Evolutionary conservation across 2,888 invertebrate genomes (phyloP), one percentile per base, ranked within the genome.

Genomic region (Xanthorhoe spadicearia): DNA sequence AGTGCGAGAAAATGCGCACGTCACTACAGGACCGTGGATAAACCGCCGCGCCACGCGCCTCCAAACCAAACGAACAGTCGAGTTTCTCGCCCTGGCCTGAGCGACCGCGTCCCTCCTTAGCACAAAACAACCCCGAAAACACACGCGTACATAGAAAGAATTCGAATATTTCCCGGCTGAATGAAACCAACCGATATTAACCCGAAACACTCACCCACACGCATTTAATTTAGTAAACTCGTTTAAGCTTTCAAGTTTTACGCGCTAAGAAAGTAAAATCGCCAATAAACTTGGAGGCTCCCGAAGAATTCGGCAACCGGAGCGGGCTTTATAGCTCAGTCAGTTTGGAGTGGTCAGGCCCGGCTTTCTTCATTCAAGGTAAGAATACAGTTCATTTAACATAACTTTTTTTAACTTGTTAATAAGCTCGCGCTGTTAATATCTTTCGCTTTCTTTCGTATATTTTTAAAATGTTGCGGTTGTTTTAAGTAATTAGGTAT

Each of bases 301-400:
- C 69, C 65, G 66, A 70, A 72, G 72, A 79, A 75, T 77, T 81
- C 68, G 61, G 67, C 64, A 72, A 75, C 62, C 76, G 77, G 74
- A 65, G 77, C 78, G 76, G 77, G 77, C 71, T 79, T 74, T 75
- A 75, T 72, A 74, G 74, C 74, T 75, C 72, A 77, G 62, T 76
- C 76, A 74, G 67, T 72, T 38, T 48, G 49, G 18, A 49, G 51
- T 53, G 74, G 70, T 67, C 75, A 73, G 73, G 62, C 65, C 73
- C 70, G 71, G 69, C 66, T 74, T 51, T 50, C 50, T 50, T 59
- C 52, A 59, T 43, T 59, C n/a, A 59, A 59, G 60, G 60, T 61
- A 61, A 61, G 60, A 61, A 46, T 35, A 57, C 18, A 38, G 35
- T 38, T 58, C 28, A 28, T n/a, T 8, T 10, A 48, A 15, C 48